Percentiles rank a stretch among this genome's conserved stretches.
Evolutionary conservation across 2,797 vertebrate species (phyloP).

Genomic region (Molossus molossus): DNA sequence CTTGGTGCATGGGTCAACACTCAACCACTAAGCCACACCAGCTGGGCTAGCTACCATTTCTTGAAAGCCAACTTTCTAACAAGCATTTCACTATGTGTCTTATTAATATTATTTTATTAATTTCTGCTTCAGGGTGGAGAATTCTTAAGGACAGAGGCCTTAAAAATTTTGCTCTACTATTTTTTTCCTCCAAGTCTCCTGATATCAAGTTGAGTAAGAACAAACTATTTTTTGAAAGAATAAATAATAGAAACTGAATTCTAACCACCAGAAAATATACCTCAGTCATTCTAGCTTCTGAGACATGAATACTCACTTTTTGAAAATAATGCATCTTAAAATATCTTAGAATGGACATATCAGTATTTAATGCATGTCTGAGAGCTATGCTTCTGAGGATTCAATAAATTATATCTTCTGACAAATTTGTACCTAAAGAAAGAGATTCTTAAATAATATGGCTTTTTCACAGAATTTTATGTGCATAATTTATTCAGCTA

Average conservation of each 20-base stretch:
- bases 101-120: neutral
- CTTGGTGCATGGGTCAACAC: too few species aligned
- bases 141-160: neutral
- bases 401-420: constrained; percentile 37
- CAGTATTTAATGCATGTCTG: constrained; percentile 31
- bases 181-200: neutral
- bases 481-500: neutral
- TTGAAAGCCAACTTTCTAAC: neutral
- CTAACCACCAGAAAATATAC: neutral
- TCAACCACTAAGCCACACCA: too few species aligned
- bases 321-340: constrained; percentile 10
- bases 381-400: constrained; percentile 13
- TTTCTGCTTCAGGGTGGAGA: constrained; percentile 20
- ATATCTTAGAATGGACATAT: neutral
- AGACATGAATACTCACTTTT: constrained; percentile 3
- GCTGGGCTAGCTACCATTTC: neutral
- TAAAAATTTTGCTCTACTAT: neutral
- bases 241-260: neutral
- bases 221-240: neutral
- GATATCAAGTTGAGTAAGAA: neutral
- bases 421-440: constrained; percentile 25
- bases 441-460: constrained; percentile 47
- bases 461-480: constrained; percentile 60
- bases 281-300: constrained; percentile 34
- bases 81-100: neutral